Base-by-base conservation (phyloP, 1,140 invertebrate species). In the Caenorhabditis inopinata region DNA sequence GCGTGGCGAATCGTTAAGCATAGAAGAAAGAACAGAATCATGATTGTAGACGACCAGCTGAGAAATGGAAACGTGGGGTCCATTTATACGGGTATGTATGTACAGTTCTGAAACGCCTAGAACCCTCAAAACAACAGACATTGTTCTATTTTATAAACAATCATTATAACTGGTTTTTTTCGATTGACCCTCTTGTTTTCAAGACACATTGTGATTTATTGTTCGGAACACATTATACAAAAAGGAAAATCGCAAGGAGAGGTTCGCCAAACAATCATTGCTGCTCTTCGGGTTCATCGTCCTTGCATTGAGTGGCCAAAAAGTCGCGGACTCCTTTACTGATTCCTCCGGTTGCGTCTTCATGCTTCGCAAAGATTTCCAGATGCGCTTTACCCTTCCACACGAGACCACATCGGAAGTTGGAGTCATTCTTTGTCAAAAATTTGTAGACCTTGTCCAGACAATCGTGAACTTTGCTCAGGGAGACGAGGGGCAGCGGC, bases 381-480 rank as follows among this genome's bases (percentile, higher is more conserved):
- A 84, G 77, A 78, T 84, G 83, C 47, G 46, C 74, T 74, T 87
- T 87, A 58, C 86, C 86, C 62, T 87, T 87, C 86, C 86, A 87
- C n/a, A 87, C 82, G 9, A 87, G 83, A 12, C 83, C 86, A 78
- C 84, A 86, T 79, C 85, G 79, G 51, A 87, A 88, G 53, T 84
- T 77, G 0, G 81, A 77, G 27, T 86, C 85, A 68, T 87, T 87
- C 49, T 87, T 84, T n/a, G 85, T 75, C 14, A 87, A 74, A 68
- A 87, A 87, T 68, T 85, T 74, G 42, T 80, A 80, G 47, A 88
- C 83, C 84, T 88, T 88, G 47, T 85, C 82, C 1, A 88, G 81
- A 74, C 86, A 87, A 74, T 88, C 87, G 74, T 88, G 87, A 6
- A 87, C 85, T 82, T 88, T 89, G 82, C 79, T 82, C 7, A 88